Base-by-base conservation (phyloP, 2,888 invertebrate species). In the Galerucella calmariensis region DNA sequence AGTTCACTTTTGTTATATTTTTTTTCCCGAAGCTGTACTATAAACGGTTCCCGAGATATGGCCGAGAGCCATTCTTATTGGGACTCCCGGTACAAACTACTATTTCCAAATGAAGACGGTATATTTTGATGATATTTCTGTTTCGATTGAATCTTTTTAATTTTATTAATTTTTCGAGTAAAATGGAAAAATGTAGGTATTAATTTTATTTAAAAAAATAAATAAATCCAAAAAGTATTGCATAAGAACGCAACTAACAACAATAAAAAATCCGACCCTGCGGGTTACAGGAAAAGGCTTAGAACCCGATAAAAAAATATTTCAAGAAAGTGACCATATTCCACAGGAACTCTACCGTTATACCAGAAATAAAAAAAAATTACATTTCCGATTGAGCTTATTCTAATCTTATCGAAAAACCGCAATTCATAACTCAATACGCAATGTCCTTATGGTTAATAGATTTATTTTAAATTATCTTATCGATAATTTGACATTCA, bases 351-450 rank as follows among this genome's bases (percentile, higher is more conserved):
- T 56, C 2, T 20, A 9, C 10, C 56, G 16, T 56, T 56, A 56
- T 56, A 20, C 35, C 56, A n/a, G 2, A 56, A 20, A 10, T 56
- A 8, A 20, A 20, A 56, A 56, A 56, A 56, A 16, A 2, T n/a
- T 1, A 11, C 16, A 56, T 56, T 56, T 56, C 56, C 56, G 56
- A 56, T 20, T 56, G 3, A 20, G 16, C 9, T 56, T 16, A 56
- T 41, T 9, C 6, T 56, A 56, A 56, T 56, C 56, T 56, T 20
- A 56, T 56, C 56, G 56, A 4, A 16, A 56, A 56, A 56, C 56
- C 56, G 56, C 11, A 56, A 56, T 56, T 56, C 56, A 56, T 56
- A 51, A 56, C 56, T 56, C 56, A 56, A 56, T 56, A 56, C 56
- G 16, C 56, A 16, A 56, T 56, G 56, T 56, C 56, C 20, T 56